Evolutionary conservation across 2,888 invertebrate genomes (phyloP).

Genomic region (Caenorhabditis panamensis): DNA sequence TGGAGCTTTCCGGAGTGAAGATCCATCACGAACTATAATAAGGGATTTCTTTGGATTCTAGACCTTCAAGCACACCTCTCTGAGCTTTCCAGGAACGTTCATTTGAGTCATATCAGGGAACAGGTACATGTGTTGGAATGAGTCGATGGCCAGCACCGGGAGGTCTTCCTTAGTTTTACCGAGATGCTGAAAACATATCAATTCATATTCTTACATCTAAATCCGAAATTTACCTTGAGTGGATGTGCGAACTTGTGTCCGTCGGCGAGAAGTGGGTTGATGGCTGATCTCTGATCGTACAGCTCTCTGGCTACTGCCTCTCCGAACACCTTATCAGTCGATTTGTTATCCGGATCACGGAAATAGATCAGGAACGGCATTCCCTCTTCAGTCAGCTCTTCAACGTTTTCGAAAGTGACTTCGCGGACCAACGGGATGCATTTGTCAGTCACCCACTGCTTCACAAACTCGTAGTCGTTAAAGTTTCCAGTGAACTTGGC

Average conservation of each 20-base stretch:
- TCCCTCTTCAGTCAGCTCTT: slow-evolving; percentile 87
- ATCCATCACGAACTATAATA: slow-evolving; percentile 87
- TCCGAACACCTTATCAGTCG: slow-evolving; percentile 91
- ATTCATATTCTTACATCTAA: not conserved
- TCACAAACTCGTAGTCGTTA: slow-evolving; percentile 86
- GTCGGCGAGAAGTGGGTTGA: slow-evolving; percentile 98
- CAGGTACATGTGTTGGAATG: slow-evolving; percentile 98
- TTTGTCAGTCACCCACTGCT: slow-evolving; percentile 91
- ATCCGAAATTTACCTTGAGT: slow-evolving; percentile 84
- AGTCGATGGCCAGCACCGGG: slow-evolving; percentile 97
- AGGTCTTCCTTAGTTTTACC: slow-evolving; percentile 85
- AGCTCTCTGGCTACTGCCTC: slow-evolving; percentile 87
- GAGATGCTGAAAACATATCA: slow-evolving; percentile 29
- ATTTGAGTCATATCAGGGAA: slow-evolving; percentile 88
- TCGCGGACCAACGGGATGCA: slow-evolving; percentile 93
- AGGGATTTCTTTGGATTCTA: not conserved
- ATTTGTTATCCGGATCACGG: slow-evolving; percentile 89
- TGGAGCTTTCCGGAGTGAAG: slow-evolving; percentile 97
- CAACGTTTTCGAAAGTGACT: slow-evolving; percentile 99
- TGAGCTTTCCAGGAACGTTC: slow-evolving; percentile 76
- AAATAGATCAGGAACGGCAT: slow-evolving; percentile 97
- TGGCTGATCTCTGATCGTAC: slow-evolving; percentile 90
- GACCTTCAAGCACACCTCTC: slow-evolving; percentile 66
- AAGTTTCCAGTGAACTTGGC: slow-evolving; percentile 78
- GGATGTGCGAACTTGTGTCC: slow-evolving; percentile 97